Conservation (phyloP, 2,888 invertebrate species). For the Drosophila tripunctata region DNA sequence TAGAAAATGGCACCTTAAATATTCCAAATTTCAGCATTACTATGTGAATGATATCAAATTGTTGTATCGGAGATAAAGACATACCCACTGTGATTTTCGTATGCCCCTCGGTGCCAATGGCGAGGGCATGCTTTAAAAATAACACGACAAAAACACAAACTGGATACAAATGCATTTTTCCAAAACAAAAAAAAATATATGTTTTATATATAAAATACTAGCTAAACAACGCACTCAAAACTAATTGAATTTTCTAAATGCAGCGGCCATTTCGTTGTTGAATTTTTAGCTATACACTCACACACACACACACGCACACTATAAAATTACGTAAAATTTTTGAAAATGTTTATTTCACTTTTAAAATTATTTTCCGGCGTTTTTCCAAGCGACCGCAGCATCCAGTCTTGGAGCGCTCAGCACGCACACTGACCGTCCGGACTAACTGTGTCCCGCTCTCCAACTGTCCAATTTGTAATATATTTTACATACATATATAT, state of each 20-base stretch:
- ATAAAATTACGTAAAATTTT: slow-evolving; percentile 56
- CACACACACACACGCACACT: slow-evolving; percentile 24
- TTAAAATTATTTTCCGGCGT: slow-evolving; percentile 29
- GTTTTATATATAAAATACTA: slow-evolving; percentile 13
- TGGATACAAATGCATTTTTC: slow-evolving; percentile 69
- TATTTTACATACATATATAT: background rate
- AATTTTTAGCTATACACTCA: slow-evolving; percentile 34
- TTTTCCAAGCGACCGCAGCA: slow-evolving; percentile 55
- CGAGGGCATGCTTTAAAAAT: slow-evolving; percentile 49
- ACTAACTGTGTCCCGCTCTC: slow-evolving; percentile 22
- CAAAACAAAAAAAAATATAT: slow-evolving; percentile 11
- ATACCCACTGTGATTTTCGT: slow-evolving; percentile 77
- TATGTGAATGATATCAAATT: too few relatives aligned
- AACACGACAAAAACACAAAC: slow-evolving; percentile 55
- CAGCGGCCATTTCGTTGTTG: slow-evolving; percentile 63
- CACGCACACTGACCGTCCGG: slow-evolving; percentile 71
- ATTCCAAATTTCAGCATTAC: background rate
- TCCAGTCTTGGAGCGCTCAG: slow-evolving; percentile 75
- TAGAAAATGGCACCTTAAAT: slow-evolving; percentile 85
- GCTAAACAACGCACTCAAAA: slow-evolving; percentile 42
- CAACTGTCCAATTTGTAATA: slow-evolving; percentile 17
- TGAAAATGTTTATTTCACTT: slow-evolving; percentile 15
- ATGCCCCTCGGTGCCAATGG: slow-evolving; percentile 48
- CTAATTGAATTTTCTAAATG: slow-evolving; percentile 67
- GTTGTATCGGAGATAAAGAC: slow-evolving; percentile 18